These are phyloP conservation scores for Enteromius trimaculatus DNA, from an alignment of 2,797 vertebrate genomes.

Conservation along the genomic window DNA sequence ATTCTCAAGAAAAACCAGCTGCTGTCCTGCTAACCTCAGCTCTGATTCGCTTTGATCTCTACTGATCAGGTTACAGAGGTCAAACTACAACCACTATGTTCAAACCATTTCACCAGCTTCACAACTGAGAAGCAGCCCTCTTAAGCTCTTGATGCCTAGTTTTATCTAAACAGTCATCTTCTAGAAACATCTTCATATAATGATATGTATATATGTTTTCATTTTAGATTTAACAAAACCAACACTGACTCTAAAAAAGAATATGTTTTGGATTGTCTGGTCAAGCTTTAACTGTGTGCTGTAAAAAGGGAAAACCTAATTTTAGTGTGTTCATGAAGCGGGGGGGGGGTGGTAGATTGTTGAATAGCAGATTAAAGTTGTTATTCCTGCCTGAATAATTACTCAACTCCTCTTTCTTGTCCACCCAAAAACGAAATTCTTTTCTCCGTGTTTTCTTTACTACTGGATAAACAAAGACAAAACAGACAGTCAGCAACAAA, in stretches of 20 bases:
- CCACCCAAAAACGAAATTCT: constrained; percentile 22
- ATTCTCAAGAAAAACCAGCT: constrained; percentile 42
- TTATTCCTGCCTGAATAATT: constrained; percentile 24
- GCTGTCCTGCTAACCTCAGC: constrained; percentile 28
- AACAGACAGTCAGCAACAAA: constrained; percentile 55
- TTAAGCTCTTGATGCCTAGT: constrained; percentile 5
- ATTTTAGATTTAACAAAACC: not conserved
- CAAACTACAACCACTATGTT: constrained; percentile 24
- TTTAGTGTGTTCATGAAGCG: not conserved
- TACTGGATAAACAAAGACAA: constrained; percentile 40
- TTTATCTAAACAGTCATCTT: not conserved
- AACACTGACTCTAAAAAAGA: not conserved
- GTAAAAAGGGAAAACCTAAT: not conserved
- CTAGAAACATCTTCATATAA: not conserved
- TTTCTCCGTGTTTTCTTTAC: constrained; percentile 46
- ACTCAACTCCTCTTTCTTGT: constrained; percentile 27
- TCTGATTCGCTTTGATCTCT: constrained; percentile 32
- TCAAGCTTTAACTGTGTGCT: not conserved
- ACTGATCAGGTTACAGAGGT: constrained; percentile 26
- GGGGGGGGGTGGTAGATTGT: too few relatives aligned
- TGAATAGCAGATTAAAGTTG: not conserved
- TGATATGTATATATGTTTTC: not conserved
- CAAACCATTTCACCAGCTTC: not conserved
- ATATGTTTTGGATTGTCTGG: constrained; percentile 1
- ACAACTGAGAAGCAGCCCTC: constrained; percentile 1